Conservation (phyloP, 2,113 vertebrate genomes). For the Pyxicephalus adspersus region DNA sequence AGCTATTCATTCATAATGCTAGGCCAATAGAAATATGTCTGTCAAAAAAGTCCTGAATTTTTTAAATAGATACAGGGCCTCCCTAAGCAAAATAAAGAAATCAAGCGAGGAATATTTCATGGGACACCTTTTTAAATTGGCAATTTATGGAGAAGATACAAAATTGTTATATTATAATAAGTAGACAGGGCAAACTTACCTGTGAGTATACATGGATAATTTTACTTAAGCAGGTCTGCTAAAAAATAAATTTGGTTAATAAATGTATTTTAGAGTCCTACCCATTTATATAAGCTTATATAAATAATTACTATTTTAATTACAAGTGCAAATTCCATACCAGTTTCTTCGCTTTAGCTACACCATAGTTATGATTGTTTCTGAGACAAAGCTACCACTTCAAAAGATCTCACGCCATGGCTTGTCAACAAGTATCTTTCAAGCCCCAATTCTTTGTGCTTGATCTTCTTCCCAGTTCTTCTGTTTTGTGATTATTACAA, state of each 20-base stretch:
- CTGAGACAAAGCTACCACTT: constrained; percentile 29
- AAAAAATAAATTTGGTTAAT: neutral
- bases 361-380: constrained; percentile 29
- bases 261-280: neutral
- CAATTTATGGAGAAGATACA: too few species aligned
- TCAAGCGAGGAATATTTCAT: too few species aligned
- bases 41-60: too few species aligned
- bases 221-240: neutral
- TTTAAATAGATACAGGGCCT: too few species aligned
- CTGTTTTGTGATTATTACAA: constrained; percentile 13
- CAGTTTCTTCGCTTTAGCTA: constrained; percentile 17
- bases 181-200: too few species aligned
- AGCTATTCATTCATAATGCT: too few species aligned
- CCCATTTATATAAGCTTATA: constrained; percentile 4
- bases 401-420: constrained; percentile 18
- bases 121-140: too few species aligned
- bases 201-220: neutral
- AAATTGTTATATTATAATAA: too few species aligned
- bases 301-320: neutral
- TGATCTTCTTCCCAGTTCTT: constrained; percentile 13
- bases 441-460: neutral
- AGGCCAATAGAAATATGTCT: too few species aligned
- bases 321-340: constrained; percentile 34
- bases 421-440: constrained; percentile 27
- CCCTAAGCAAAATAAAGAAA: too few species aligned